A percentile compares a stretch with the other conserved stretches of the same genome.
These are phyloP conservation scores for Apamea anceps DNA, from an alignment of 2,888 invertebrate genomes.

Conservation along the genomic window DNA sequence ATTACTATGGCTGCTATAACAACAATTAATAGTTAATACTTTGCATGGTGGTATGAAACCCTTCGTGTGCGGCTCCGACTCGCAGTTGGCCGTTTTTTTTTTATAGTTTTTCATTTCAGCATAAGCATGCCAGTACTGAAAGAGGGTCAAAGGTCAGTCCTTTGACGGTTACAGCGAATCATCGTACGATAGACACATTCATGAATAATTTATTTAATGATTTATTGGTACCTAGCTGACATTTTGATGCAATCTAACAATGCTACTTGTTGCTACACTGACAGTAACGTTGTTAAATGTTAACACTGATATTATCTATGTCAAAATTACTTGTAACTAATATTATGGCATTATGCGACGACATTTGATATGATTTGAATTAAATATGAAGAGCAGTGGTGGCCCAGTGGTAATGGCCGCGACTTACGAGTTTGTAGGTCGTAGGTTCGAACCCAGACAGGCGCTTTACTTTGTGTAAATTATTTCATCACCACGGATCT, in stretches of 20 bases:
- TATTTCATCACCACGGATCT: too few species aligned
- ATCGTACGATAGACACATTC: conserved; percentile 19
- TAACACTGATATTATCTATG: conserved; percentile 24
- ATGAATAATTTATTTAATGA: conserved; percentile 46
- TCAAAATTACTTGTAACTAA: not conserved
- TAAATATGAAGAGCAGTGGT: not conserved
- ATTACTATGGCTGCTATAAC: not conserved
- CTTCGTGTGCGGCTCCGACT: not conserved
- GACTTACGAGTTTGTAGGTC: too few species aligned
- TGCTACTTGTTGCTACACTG: conserved; percentile 27
- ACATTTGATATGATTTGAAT: not conserved
- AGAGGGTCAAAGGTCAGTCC: not conserved
- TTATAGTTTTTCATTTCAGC: conserved; percentile 3
- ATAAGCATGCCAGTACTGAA: not conserved
- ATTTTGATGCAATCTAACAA: conserved; percentile 42
- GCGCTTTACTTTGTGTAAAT: too few species aligned
- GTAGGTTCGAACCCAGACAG: too few species aligned
- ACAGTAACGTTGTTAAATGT: conserved; percentile 40
- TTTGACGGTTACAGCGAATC: conserved; percentile 11
- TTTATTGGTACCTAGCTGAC: conserved; percentile 41
- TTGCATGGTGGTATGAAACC: not conserved
- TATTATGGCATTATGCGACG: not conserved
- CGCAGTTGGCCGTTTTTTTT: not conserved
- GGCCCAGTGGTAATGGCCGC: too few species aligned
- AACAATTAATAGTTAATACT: not conserved